Base-by-base conservation (phyloP, 2,113 vertebrate species). In the Electrona antarctica region DNA sequence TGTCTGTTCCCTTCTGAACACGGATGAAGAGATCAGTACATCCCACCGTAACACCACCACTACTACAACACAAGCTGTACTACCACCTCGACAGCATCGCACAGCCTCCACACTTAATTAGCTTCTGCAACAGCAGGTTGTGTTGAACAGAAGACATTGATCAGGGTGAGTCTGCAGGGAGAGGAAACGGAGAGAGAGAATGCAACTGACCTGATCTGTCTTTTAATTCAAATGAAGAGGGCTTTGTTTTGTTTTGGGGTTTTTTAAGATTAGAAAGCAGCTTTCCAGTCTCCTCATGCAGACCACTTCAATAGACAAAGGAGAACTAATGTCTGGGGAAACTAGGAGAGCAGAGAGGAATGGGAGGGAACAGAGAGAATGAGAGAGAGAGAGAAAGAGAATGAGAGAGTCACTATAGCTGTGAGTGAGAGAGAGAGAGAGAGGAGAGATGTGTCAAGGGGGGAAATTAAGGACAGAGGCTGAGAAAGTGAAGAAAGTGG, bases 181-280 rank as follows among this genome's bases (percentile, higher is more conserved):
- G 74, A 82, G 73, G 73, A 81, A 74, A 58, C 33, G 1, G 51
- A 52, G 14, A 70, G 72, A 67, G 72, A 67, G 68, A 78, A 62
- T 50, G 45, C 49, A 51, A 59, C 67, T 41, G 73, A 74, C 81
- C 68, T 78, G 69, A 77, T 87, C 82, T 81, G 66, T 80, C 76
- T 84, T 2, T 90, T 89, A 90, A 89, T 86, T 88, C 84, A 85
- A 85, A 87, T 69, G 74, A 70, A 88, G 84, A 78, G 81, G 69
- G 77, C 87, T 89, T 82, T 86, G 21, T 60, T 74, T 73, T 77
- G 59, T 41, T 41, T 41, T 41, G 33, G n/a, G n/a, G n/a, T n/a
- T 41, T 41, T 3, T 4, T 41, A 1, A 21, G 33, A 4, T 41
- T 80, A 80, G 69, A 77, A 67, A 45, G 74, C 71, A 61, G 73